Evolutionary conservation across 2,888 invertebrate species (phyloP).

Genomic region (Agrotis exclamationis): DNA sequence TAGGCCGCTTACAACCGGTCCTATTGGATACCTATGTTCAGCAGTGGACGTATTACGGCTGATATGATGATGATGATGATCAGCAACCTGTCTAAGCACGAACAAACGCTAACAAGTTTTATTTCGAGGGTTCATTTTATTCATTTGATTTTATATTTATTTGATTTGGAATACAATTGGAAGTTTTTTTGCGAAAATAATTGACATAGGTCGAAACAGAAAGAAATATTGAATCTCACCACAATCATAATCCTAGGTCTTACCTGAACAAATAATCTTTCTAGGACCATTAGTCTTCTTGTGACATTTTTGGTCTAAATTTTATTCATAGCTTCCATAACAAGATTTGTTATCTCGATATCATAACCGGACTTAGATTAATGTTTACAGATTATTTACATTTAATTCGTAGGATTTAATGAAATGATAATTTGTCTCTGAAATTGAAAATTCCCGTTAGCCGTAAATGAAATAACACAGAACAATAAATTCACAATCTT

Average conservation of each 20-base stretch:
- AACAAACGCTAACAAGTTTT: neutral
- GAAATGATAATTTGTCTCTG: constrained; percentile 44
- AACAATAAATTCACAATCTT: constrained; percentile 36
- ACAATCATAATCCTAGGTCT: neutral
- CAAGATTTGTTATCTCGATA: constrained; percentile 14
- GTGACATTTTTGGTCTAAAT: neutral
- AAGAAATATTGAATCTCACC: neutral
- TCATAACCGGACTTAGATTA: constrained; percentile 43
- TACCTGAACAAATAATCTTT: neutral
- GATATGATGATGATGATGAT: no score
- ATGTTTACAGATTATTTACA: constrained; percentile 43
- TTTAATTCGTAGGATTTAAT: constrained; percentile 42
- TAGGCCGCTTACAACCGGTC: no score
- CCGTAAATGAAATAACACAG: constrained; percentile 26
- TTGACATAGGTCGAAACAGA: neutral
- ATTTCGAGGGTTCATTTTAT: constrained; percentile 3
- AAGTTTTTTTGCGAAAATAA: neutral
- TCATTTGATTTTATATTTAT: neutral
- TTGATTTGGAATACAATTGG: neutral
- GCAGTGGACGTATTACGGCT: no score
- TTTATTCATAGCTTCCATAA: constrained; percentile 11
- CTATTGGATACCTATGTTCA: no score
- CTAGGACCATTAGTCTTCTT: neutral
- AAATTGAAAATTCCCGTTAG: constrained; percentile 24
- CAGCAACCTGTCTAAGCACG: neutral